Percentiles rank a stretch among this genome's conserved stretches.
Conservation (phyloP, 2,113 vertebrate species). For the Platycercus adscitus region DNA sequence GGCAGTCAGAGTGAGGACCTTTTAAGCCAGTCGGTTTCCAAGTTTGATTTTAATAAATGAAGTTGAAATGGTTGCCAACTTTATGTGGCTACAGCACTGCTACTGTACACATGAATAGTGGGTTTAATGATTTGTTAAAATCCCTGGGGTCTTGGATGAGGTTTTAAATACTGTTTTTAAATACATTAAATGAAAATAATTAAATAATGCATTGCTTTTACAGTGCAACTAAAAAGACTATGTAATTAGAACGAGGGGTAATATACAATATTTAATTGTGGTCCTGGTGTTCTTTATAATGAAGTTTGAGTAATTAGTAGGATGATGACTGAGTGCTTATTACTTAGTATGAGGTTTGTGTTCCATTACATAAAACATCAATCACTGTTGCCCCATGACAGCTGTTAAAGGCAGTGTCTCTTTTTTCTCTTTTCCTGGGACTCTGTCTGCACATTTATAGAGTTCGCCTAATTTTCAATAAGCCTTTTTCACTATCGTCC, state of each 20-base stretch:
- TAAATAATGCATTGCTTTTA: slow-evolving; percentile 34
- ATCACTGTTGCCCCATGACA: slow-evolving; percentile 51
- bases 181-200: slow-evolving; percentile 54
- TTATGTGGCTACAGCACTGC: neutral
- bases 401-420: slow-evolving; percentile 19
- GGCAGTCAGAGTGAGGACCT: slow-evolving; percentile 1
- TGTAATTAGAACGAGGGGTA: slow-evolving; percentile 34
- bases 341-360: slow-evolving; percentile 52
- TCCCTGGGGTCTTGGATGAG: neutral
- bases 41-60: slow-evolving; percentile 5
- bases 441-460: neutral
- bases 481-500: neutral
- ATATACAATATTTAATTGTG: slow-evolving; percentile 42
- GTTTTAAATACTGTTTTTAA: slow-evolving; percentile 51
- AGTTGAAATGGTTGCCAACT: neutral
- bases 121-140: slow-evolving; percentile 16
- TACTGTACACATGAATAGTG: slow-evolving; percentile 9
- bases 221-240: neutral
- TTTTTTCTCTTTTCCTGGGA: slow-evolving; percentile 29
- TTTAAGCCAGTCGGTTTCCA: slow-evolving; percentile 4
- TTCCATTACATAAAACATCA: slow-evolving; percentile 60
- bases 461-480: neutral
- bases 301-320: slow-evolving; percentile 56
- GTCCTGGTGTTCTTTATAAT: slow-evolving; percentile 31
- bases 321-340: slow-evolving; percentile 50